phyloP scores from a whole-genome alignment of 2,797 vertebrate genomes.

The Chaetodon trifasciatus region DNA sequence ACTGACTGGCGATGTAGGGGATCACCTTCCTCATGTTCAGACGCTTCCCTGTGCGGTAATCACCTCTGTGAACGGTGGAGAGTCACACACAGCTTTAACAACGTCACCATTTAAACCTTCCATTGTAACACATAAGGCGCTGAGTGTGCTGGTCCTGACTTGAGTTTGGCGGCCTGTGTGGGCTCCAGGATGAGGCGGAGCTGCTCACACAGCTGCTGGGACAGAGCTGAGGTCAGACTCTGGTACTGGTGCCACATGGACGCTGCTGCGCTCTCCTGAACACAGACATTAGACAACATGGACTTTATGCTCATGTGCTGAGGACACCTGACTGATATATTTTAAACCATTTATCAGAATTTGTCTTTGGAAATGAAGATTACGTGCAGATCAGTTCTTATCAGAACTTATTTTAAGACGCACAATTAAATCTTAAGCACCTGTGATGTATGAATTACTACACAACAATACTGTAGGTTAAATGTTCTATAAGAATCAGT shows the following conservation, averaged over 20 bases:
- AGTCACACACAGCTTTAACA: background rate
- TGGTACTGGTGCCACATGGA: conserved; percentile 96
- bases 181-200: conserved; percentile 96
- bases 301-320: background rate
- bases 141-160: conserved; percentile 82
- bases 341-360: background rate
- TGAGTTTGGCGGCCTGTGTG: conserved; percentile 94
- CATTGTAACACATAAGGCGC: background rate
- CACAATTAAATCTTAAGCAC: no score
- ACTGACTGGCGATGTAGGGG: conserved; percentile 98
- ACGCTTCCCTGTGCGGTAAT: conserved; percentile 96
- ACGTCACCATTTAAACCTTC: background rate
- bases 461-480: background rate
- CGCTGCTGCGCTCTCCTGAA: conserved; percentile 90
- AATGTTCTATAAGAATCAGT: background rate
- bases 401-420: no score
- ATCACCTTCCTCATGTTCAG: conserved; percentile 99
- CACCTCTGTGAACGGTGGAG: conserved; percentile 85
- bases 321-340: background rate
- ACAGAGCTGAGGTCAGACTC: conserved; percentile 91
- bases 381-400: background rate
- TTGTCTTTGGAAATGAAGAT: background rate
- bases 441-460: no score
- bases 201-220: conserved; percentile 97
- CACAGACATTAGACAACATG: conserved; percentile 29